Base-by-base conservation (phyloP, 1,140 invertebrate species). In the Cydia fagiglandana region DNA sequence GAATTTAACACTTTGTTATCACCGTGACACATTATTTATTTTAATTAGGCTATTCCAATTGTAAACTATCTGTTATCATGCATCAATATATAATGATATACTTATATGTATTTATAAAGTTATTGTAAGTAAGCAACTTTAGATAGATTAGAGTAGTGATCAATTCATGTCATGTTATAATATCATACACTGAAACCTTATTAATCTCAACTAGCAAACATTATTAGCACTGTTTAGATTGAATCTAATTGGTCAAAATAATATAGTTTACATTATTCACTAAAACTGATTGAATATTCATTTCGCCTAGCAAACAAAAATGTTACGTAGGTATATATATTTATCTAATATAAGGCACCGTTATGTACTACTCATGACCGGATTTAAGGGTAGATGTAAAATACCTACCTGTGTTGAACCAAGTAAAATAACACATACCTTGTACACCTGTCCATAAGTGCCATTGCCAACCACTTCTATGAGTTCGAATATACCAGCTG, bases 381-480 rank as follows among this genome's bases (percentile, higher is more conserved):
- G 20, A 24, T 24, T 24, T 20, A 61, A 61, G 56, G 56, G 56
- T 61, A 61, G 20, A 61, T 61, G 56, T 10, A 10, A 61, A 70
- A n/a, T 70, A 70, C 66, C 34, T 70, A 70, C 64, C 64, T 34
- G 34, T 34, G 56, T 75, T 68, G 15, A 66, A 70, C 13, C 76
- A 76, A 38, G 30, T 17, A 70, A 70, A 70, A 38, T 41, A 17
- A 70, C 34, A 93, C 94, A 95, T 95, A 98, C 98, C 96, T 99
- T 99, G 89, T 99, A 99, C 75, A 99, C 99, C 95, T 99, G 99
- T 80, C 99, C 99, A 94, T 99, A 99, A 28, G 99, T 99, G 89
- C 99, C 99, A 98, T 99, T 99, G 91, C 99, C 99, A 76, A 99
- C 99, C 64, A 99, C 99, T 96, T 99, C 99, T 90, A 99, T 99